phyloP scores from a whole-genome alignment of 2,888 invertebrate species.

The Hofmannophila pseudospretella region DNA sequence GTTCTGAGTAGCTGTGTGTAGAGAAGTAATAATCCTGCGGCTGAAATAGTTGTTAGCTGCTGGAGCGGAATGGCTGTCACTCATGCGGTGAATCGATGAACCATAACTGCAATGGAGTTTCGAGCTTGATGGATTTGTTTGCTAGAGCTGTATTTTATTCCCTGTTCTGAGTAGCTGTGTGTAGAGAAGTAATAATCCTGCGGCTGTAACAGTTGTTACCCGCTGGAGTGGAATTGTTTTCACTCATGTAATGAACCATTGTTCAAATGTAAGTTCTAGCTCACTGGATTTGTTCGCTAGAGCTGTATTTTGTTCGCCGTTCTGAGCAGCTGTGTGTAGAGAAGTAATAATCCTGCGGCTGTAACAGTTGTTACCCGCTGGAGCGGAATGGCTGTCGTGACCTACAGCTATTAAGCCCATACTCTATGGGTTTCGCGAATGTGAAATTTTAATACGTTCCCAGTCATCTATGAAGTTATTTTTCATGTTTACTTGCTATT shows the following conservation, averaged over 20 bases:
- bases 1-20: constrained; percentile 18
- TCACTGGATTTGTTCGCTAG: no score
- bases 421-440: constrained; percentile 20
- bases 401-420: constrained; percentile 29
- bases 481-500: no score
- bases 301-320: constrained; percentile 2
- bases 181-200: constrained; percentile 28
- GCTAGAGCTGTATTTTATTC: no score
- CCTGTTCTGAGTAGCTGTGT: constrained; percentile 13
- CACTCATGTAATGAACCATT: no score
- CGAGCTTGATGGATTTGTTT: no score
- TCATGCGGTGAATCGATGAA: no score
- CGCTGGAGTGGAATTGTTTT: constrained; percentile 23
- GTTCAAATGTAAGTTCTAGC: no score
- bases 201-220: constrained; percentile 39
- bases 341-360: constrained; percentile 30
- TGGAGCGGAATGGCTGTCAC: constrained; percentile 25
- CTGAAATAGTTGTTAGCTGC: constrained; percentile 37
- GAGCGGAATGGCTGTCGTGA: constrained; percentile 33
- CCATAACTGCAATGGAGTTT: no score
- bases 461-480: neutral
- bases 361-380: constrained; percentile 37
- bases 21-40: constrained; percentile 28
- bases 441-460: constrained; percentile 6
- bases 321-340: constrained; percentile 18